A percentile compares a stretch with the other conserved stretches of the same genome.
These are phyloP conservation scores for Polyergus mexicanus DNA, from an alignment of 1,140 invertebrate species.

Conservation along the genomic window DNA sequence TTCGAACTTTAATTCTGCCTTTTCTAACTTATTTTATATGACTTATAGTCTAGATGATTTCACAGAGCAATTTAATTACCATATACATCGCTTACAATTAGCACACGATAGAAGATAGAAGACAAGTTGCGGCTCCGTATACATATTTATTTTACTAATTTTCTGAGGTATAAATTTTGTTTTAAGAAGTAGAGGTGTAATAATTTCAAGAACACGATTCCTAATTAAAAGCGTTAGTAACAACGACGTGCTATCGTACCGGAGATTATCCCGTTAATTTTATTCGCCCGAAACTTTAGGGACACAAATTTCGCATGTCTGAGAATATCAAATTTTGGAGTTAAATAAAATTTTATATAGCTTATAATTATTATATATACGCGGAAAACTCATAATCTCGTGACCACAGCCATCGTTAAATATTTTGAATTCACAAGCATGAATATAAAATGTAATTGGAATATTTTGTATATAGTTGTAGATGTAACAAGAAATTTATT, in stretches of 20 bases:
- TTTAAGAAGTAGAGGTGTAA: constrained; percentile 1
- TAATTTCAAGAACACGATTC: constrained; percentile 2
- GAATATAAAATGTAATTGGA: constrained; percentile 1
- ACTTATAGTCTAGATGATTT: not conserved
- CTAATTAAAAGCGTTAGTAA: constrained; percentile 65
- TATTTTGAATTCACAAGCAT: not conserved
- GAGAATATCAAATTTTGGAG: constrained; percentile 20
- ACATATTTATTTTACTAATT: not conserved
- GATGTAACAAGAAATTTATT: not conserved
- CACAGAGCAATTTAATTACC: constrained; percentile 41
- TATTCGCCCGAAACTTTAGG: constrained; percentile 16
- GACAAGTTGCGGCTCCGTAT: not conserved
- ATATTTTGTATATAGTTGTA: not conserved
- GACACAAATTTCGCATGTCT: constrained; percentile 10
- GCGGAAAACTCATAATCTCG: not conserved
- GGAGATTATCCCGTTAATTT: constrained; percentile 54
- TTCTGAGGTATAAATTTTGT: constrained; percentile 35
- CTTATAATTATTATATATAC: not conserved
- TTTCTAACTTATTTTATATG: not conserved
- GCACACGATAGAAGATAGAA: not conserved
- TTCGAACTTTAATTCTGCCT: not conserved
- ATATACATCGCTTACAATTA: not conserved
- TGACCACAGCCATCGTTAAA: not conserved
- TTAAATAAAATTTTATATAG: constrained; percentile 43
- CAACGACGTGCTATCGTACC: constrained; percentile 1